These are phyloP conservation scores for Latrodectus geometricus DNA, from an alignment of 1,140 invertebrate genomes.

Conservation along the genomic window DNA sequence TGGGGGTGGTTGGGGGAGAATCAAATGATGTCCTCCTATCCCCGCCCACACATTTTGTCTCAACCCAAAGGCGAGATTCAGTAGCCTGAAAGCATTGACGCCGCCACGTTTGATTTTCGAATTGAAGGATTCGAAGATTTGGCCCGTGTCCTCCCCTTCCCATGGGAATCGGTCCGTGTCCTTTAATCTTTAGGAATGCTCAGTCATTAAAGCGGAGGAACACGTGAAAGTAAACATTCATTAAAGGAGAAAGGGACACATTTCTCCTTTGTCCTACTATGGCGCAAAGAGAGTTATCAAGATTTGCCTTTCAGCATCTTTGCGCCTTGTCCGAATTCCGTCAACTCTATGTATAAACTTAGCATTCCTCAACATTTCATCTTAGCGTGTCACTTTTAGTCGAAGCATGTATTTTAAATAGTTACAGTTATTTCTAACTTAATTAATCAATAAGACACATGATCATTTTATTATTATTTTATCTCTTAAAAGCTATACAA, in stretches of 20 bases:
- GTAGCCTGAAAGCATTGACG: not conserved
- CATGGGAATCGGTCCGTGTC: constrained; percentile 19
- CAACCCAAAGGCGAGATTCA: constrained; percentile 9
- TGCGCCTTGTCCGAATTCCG: no score
- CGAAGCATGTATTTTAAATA: no score
- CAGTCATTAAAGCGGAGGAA: constrained; percentile 48
- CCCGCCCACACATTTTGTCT: not conserved
- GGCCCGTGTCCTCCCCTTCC: constrained; percentile 21
- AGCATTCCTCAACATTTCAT: no score
- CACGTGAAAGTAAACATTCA: constrained; percentile 41
- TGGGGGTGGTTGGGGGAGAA: constrained; percentile 1
- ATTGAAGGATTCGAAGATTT: constrained; percentile 23
- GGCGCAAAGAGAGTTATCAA: no score
- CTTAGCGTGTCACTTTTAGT: no score
- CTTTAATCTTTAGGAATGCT: constrained; percentile 54
- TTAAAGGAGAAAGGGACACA: constrained; percentile 5
- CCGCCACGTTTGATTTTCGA: constrained; percentile 37
- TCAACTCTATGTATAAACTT: no score
- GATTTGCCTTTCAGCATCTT: no score
- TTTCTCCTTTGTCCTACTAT: not conserved
- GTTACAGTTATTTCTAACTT: no score
- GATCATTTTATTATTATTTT: no score
- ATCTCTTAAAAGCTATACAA: no score
- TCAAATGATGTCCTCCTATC: not conserved
- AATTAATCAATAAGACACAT: no score